These are phyloP conservation scores for Drosophila teissieri DNA, from an alignment of 1,140 invertebrate species.

Conservation along the genomic window DNA sequence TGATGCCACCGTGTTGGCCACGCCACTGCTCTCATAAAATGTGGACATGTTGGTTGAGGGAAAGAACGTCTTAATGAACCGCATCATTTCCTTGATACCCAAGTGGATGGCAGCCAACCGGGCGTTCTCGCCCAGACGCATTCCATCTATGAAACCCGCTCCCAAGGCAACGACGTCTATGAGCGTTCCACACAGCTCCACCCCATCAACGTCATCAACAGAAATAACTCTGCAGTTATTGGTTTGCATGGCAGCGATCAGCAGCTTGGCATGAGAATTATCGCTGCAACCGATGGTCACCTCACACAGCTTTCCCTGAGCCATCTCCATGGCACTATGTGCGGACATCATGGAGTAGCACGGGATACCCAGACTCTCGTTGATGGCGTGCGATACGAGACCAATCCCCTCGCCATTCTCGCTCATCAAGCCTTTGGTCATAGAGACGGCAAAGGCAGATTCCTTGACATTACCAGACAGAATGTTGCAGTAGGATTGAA, in stretches of 20 bases:
- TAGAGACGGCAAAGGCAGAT: slow-evolving; percentile 94
- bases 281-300: slow-evolving; percentile 97
- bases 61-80: slow-evolving; percentile 95
- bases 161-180: slow-evolving; percentile 99
- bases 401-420: slow-evolving; percentile 94
- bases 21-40: slow-evolving; percentile 99
- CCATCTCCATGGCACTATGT: slow-evolving; percentile 97
- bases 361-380: slow-evolving; percentile 88
- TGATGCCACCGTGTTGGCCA: slow-evolving; percentile 99
- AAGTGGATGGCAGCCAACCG: slow-evolving; percentile 98
- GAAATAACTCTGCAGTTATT: slow-evolving; percentile 97
- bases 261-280: slow-evolving; percentile 88
- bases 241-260: slow-evolving; percentile 96
- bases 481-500: slow-evolving; percentile 92
- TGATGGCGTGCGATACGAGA: slow-evolving; percentile 96
- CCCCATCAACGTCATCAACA: slow-evolving; percentile 96
- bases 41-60: slow-evolving; percentile 93
- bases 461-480: slow-evolving; percentile 95
- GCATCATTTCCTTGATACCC: slow-evolving; percentile 99
- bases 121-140: slow-evolving; percentile 97
- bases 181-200: slow-evolving; percentile 98
- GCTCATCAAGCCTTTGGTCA: slow-evolving; percentile 97
- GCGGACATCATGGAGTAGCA: slow-evolving; percentile 98
- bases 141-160: slow-evolving; percentile 98
- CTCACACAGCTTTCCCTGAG: slow-evolving; percentile 98